Base-by-base conservation (phyloP, 2,888 invertebrate species). In the Apomyelois bistriatella region DNA sequence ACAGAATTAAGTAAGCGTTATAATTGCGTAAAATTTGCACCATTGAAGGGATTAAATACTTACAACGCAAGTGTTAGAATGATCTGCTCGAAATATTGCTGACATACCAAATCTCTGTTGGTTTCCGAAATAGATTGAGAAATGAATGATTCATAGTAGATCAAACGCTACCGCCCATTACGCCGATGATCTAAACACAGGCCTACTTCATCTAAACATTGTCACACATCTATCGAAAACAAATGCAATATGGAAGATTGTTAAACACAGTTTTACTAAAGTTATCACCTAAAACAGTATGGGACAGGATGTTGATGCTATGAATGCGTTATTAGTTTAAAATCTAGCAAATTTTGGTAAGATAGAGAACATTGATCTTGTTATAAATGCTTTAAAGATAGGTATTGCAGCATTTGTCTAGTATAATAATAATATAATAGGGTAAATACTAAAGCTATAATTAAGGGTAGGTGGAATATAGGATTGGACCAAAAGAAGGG, bases 401-500 rank as follows among this genome's bases (percentile, higher is more conserved):
- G 68, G 70, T 76, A 72, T 77, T 72, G 74, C 74, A 82, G 85
- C 84, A 79, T 74, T 79, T 74, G 68, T 46, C 46, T 32, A 46
- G 15, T 46, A 32, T 46, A 77, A 75, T 69, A 68, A 79, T 79
- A 82, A 69, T 51, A 77, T 76, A 79, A 71, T 72, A 81, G 78
- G 81, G 79, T 80, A 81, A 74, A 80, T 83, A 85, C 86, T 89
- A 89, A 85, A 87, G 88, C 89, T 89, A 89, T 85, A 83, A 82
- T 79, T 84, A 82, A 80, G 72, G 88, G 85, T 77, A 82, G 83
- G 76, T 61, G 83, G 85, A 82, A 70, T 61, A 63, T 62, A 64
- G 76, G 83, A 76, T 72, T 56, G 82, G 85, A 78, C 65, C 67
- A 70, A 71, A 68, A 69, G 64, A 66, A 63, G 61, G 69, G 22